phyloP scores from a whole-genome alignment of 2,888 invertebrate genomes.

The Lasioglossum morio region DNA sequence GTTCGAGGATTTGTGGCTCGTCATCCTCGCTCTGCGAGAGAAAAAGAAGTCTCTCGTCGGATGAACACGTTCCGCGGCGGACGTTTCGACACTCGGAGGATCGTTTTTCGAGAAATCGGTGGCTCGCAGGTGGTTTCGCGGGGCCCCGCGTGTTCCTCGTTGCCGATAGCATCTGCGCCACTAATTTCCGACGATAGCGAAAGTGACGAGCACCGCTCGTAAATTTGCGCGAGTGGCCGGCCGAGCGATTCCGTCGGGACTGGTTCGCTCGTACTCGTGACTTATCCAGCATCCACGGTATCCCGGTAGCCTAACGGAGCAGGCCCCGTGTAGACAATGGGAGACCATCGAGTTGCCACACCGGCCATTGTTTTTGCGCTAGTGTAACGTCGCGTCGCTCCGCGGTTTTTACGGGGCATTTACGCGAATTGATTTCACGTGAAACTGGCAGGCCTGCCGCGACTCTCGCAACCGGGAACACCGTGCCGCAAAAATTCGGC shows the following conservation, averaged over 20 bases:
- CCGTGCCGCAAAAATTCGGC: not conserved
- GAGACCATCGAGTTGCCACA: conserved; percentile 46
- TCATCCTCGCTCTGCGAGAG: not conserved
- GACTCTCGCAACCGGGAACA: not conserved
- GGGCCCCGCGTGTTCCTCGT: conserved; percentile 27
- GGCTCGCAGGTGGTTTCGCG: conserved; percentile 39
- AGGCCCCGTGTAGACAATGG: conserved; percentile 62
- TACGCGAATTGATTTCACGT: conserved; percentile 65
- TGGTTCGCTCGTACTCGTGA: conserved; percentile 46
- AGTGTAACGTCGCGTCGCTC: conserved; percentile 45
- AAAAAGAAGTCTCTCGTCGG: not conserved
- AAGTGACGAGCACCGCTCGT: conserved; percentile 56
- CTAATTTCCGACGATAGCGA: conserved; percentile 55
- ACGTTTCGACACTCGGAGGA: conserved; percentile 17
- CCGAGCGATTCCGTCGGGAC: conserved; percentile 50
- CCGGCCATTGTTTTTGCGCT: conserved; percentile 62
- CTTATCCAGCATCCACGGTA: conserved; percentile 47
- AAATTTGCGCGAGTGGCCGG: conserved; percentile 40
- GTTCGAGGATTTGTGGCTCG: conserved; percentile 19
- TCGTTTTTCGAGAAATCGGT: conserved; percentile 25
- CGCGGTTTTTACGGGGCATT: conserved; percentile 65
- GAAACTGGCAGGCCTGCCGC: conserved; percentile 38
- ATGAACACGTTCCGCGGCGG: conserved; percentile 28
- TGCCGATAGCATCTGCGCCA: conserved; percentile 42
- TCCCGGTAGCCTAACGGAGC: conserved; percentile 4